Conservation (phyloP, 1,140 invertebrate species). For the Euura lappo region DNA sequence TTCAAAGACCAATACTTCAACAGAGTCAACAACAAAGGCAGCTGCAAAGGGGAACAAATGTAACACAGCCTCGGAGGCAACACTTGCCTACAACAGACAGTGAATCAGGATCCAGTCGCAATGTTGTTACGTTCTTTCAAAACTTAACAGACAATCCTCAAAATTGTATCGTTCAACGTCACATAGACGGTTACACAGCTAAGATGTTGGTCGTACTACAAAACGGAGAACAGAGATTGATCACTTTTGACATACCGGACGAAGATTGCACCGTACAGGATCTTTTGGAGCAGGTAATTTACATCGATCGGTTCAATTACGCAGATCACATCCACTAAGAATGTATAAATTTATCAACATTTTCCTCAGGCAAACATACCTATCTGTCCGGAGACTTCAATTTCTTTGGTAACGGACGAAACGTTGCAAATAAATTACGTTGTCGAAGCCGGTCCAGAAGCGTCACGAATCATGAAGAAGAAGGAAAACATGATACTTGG, state of each 20-base stretch:
- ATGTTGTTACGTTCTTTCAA: conserved; percentile 44
- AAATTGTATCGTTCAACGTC: conserved; percentile 49
- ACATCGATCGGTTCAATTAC: not conserved
- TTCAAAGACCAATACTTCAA: conserved; percentile 57
- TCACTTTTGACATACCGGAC: conserved; percentile 78
- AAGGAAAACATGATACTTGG: no score
- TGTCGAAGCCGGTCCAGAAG: conserved; percentile 67
- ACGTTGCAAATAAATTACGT: conserved; percentile 77
- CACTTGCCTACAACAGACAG: conserved; percentile 26
- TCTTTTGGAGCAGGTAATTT: conserved; percentile 73
- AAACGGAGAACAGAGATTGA: conserved; percentile 77
- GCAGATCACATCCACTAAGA: not conserved
- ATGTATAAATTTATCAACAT: not conserved
- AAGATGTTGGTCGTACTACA: conserved; percentile 77
- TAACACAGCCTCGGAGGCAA: conserved; percentile 36
- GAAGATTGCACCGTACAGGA: conserved; percentile 81
- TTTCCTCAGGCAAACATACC: conserved; percentile 66
- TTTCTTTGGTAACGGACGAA: conserved; percentile 73
- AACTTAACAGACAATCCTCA: conserved; percentile 50
- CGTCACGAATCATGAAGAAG: not conserved
- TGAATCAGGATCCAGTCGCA: conserved; percentile 38
- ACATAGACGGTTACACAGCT: conserved; percentile 66
- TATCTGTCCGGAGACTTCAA: conserved; percentile 68
- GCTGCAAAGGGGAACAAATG: conserved; percentile 30
- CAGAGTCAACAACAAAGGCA: conserved; percentile 42